A percentile compares a stretch with the other conserved stretches of the same genome.
phyloP scores from a whole-genome alignment of 2,888 invertebrate species.

The Seira sanloemensis region DNA sequence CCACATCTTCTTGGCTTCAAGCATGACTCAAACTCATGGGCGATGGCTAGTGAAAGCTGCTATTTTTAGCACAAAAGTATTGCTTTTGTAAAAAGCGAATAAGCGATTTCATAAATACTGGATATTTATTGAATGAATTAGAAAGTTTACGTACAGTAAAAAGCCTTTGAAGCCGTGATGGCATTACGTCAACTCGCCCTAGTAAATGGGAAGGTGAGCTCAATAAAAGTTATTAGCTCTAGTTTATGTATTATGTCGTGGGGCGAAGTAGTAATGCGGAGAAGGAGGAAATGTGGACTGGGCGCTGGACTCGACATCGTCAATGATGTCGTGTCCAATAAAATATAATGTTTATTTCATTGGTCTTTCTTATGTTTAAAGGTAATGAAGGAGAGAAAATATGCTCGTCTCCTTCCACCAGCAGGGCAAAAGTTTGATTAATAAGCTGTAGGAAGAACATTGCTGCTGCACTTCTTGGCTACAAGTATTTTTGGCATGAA shows the following conservation, averaged over 20 bases:
- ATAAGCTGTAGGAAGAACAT: constrained; percentile 32
- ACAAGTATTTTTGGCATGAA: constrained; percentile 26
- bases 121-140: not conserved
- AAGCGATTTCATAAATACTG: not conserved
- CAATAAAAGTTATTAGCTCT: not conserved
- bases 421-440: constrained; percentile 43
- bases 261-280: too few species aligned
- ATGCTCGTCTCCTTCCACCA: not conserved
- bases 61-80: not conserved
- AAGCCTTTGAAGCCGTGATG: not conserved
- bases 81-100: not conserved
- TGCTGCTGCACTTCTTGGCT: constrained; percentile 13
- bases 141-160: not conserved
- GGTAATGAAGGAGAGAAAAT: not conserved
- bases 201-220: not conserved
- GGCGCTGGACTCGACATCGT: not conserved
- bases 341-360: constrained; percentile 20
- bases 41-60: not conserved
- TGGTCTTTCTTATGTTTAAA: not conserved
- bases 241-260: not conserved
- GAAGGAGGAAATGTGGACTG: too few species aligned
- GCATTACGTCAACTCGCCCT: not conserved
- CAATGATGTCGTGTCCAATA: constrained; percentile 46
- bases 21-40: not conserved
- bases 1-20: not conserved